Evolutionary conservation across 1,140 invertebrate species (phyloP), one percentile per base, ranked within the genome.

Genomic region (Lerema accius): DNA sequence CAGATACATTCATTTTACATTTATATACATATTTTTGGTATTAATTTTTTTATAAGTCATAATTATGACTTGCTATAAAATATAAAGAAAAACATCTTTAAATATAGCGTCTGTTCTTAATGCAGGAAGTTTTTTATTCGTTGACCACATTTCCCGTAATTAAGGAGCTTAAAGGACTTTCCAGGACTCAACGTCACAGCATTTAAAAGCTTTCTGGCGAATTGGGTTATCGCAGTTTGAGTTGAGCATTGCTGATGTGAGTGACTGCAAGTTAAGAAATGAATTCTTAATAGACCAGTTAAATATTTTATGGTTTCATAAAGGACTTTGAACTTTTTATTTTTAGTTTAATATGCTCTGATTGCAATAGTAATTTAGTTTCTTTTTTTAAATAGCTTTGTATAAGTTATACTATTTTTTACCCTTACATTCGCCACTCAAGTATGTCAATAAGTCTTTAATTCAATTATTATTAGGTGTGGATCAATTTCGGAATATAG

Each of bases 181-280:
- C 78, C 71, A 69, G 69, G 69, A 64, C 67, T 51, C 69, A 68
- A 68, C 60, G 69, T 73, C 67, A 74, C 63, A 68, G 60, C 82
- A 81, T 85, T 86, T 82, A 84, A 86, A 85, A 84, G 76, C 84
- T 84, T 78, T 76, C 74, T 78, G 68, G 62, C 75, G 75, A 80
- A 87, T 79, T 78, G 81, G 78, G 77, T 87, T 82, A 84, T 82
- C 74, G 72, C 71, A 73, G 72, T 82, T 78, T 78, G 53, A 79
- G 63, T 59, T 45, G 48, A 13, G 65, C 62, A 67, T 69, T 74
- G 32, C 58, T 48, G 63, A 50, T 58, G 55, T 79, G 79, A 80
- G 78, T 70, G 70, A 73, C 73, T 73, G 72, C 73, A 69, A 56
- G 70, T 73, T 84, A 83, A 83, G 72, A 79, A 58, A 69, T 71